Base-by-base conservation (phyloP, 1,140 invertebrate genomes). In the Zaprionus capensis region DNA sequence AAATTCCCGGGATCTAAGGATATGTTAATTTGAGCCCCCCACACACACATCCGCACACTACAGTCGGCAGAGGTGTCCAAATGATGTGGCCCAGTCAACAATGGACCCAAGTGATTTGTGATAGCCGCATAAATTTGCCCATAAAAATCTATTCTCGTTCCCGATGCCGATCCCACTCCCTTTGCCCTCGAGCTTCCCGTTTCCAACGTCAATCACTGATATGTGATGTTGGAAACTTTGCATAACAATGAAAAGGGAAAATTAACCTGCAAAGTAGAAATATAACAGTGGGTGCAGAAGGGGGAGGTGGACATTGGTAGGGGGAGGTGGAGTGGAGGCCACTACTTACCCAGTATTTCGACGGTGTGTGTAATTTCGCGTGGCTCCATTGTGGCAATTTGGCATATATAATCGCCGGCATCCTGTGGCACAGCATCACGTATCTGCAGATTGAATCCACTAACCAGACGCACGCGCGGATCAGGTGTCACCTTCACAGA, bases 351-450 rank as follows among this genome's bases (percentile, higher is more conserved):
- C 70, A 95, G 91, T 71, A 95, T 94, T 87, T 94, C 94, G 41
- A 95, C 92, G 20, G 94, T 94, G 81, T 95, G 94, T 26, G 94
- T 94, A 61, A 94, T 94, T 93, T 95, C 94, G 53, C 93, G 91
- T 46, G 94, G 94, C 76, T 94, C 93, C 76, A 94, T 91, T 15
- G 94, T 94, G 51, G 94, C 94, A 76, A 95, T 94, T 88, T 95
- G 94, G 82, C 94, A 95, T 56, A 94, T 94, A 88, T 95, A 95
- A 81, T 94, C 94, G 14, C 94, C 94, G 28, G 94, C 94, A 92
- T 95, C 94, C 79, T 94, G 93, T 34, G 94, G 93, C 59, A 93
- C 92, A 51, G 94, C 93, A 62, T 95, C 94, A 64, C 93, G 93
- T 67, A 95, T 95, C 86, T 94, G 94, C 67, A 95, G 82, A 74